These are phyloP conservation scores for Halisarca cf. caerulea DNA, from an alignment of 37 sponge, comb jelly and placozoan genomes.

Conservation along the genomic window DNA sequence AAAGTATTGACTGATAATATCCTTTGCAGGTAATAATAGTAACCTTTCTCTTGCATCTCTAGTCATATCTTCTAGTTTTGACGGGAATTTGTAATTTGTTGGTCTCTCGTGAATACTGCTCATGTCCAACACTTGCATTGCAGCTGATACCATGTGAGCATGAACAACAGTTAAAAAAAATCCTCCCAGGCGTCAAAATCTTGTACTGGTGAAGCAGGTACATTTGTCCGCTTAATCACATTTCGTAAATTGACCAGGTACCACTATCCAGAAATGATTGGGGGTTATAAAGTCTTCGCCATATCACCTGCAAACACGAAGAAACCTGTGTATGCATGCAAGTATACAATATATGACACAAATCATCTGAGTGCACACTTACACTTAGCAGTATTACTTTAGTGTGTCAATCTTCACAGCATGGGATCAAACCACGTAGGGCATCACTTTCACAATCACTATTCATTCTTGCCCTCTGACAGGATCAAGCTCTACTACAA, in stretches of 20 bases:
- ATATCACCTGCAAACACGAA: not conserved
- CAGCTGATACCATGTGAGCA: not conserved
- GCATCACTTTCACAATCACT: not conserved
- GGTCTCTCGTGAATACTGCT: not conserved
- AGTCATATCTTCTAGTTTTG: not conserved
- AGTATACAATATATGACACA: no score
- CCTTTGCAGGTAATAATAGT: not conserved
- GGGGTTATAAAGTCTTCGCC: not conserved
- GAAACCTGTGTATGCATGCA: no score
- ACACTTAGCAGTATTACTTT: not conserved
- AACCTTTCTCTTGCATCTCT: not conserved
- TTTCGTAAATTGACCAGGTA: not conserved
- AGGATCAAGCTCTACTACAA: not conserved
- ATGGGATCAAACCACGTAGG: not conserved
- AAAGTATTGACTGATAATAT: not conserved
- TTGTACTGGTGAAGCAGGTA: not conserved
- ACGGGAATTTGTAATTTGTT: not conserved
- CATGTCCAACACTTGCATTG: not conserved
- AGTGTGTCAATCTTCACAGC: not conserved
- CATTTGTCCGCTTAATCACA: not conserved
- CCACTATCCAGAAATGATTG: not conserved
- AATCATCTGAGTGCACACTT: no score
- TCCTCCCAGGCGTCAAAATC: not conserved
- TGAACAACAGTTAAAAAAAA: not conserved
- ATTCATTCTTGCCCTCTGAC: not conserved